Evolutionary conservation across 2,113 vertebrate genomes (phyloP).

Genomic region (Mustelus asterias): DNA sequence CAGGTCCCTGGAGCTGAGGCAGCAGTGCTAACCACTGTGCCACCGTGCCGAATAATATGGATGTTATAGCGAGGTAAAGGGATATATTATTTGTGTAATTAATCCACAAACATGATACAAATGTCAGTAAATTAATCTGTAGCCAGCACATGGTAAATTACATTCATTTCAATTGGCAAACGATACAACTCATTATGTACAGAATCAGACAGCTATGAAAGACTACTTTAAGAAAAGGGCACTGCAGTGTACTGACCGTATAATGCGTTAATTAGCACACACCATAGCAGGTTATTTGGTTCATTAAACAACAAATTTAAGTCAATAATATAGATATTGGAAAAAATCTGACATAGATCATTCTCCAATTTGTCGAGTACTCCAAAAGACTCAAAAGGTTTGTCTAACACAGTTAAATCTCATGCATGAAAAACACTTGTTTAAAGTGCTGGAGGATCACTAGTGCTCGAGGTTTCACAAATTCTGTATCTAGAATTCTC

Average conservation of each 20-base stretch:
- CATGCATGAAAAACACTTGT: neutral
- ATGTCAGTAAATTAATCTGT: neutral
- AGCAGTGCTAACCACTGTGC: too few relatives aligned
- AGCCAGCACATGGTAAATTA: neutral
- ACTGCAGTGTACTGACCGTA: neutral
- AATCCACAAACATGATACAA: neutral
- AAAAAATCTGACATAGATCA: neutral
- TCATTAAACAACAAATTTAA: neutral
- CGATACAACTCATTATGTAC: neutral
- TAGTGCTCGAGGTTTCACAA: neutral
- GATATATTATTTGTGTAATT: too few relatives aligned
- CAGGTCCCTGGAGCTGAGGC: too few relatives aligned
- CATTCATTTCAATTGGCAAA: neutral
- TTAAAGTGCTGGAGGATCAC: too few relatives aligned
- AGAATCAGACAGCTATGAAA: too few relatives aligned
- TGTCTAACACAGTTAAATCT: neutral
- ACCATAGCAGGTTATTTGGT: neutral
- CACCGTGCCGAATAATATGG: too few relatives aligned
- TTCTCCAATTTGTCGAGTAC: neutral
- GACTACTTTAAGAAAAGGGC: neutral
- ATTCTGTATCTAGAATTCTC: neutral
- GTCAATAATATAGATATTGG: neutral
- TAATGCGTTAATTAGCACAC: neutral
- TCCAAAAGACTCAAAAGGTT: neutral
- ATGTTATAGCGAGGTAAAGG: too few relatives aligned